Conservation (phyloP, 2,113 vertebrate species). For the Bettongia penicillata region DNA sequence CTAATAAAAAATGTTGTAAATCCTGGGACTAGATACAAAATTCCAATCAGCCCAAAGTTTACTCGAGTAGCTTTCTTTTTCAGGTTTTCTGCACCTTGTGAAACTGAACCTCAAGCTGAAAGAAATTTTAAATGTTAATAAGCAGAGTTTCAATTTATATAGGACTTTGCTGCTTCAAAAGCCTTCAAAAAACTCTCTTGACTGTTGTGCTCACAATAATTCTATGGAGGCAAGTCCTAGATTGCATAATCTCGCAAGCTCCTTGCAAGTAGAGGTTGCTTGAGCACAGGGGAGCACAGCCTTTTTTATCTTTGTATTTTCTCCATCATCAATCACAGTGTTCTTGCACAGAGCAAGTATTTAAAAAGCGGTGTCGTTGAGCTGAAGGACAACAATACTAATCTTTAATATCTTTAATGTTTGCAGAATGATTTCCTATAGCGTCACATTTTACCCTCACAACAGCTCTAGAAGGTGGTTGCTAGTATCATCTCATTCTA, state of each 20-base stretch:
- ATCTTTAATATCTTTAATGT: not conserved
- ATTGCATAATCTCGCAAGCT: not conserved
- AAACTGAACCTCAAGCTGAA: not conserved
- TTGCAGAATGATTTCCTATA: not conserved
- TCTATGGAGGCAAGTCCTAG: not conserved
- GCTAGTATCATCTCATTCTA: not conserved
- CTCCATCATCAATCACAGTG: not conserved
- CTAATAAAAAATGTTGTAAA: not conserved
- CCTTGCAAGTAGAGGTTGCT: not conserved
- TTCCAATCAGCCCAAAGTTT: not conserved
- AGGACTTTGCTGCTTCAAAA: not conserved
- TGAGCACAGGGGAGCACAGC: not conserved
- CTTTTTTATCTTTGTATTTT: not conserved
- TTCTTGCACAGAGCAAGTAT: not conserved
- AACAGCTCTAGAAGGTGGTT: not conserved
- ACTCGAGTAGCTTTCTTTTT: not conserved
- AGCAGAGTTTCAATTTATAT: not conserved
- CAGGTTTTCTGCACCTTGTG: not conserved
- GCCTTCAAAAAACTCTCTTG: not conserved
- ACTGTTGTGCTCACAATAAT: not conserved
- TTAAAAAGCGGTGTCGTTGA: not conserved
- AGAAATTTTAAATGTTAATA: not conserved
- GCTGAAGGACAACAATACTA: not conserved
- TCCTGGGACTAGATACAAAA: not conserved
- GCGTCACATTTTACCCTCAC: not conserved